phyloP scores from a whole-genome alignment of 2,113 vertebrate genomes.

The zebrafish (Danio rerio) region DNA sequence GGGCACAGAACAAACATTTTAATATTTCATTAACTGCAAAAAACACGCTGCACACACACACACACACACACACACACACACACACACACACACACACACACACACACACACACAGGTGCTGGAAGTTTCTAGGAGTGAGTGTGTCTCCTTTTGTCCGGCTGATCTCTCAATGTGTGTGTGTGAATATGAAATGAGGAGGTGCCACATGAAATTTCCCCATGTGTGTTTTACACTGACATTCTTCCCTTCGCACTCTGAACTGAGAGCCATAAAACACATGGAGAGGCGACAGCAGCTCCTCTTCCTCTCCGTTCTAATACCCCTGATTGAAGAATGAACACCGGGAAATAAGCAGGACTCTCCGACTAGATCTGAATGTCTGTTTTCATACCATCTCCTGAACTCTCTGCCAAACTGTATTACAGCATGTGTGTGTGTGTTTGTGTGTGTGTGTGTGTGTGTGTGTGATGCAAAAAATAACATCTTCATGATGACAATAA shows the following conservation, averaged over 20 bases:
- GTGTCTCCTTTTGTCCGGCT: background rate
- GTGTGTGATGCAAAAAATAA: too few relatives aligned
- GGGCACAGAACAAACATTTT: slow-evolving; percentile 28
- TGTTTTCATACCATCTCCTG: background rate
- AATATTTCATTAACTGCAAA: slow-evolving; percentile 28
- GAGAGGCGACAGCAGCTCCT: slow-evolving; percentile 30
- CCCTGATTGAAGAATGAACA: slow-evolving; percentile 3
- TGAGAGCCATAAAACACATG: slow-evolving; percentile 30
- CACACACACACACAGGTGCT: background rate
- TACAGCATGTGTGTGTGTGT: background rate
- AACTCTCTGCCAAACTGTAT: background rate
- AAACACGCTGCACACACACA: background rate
- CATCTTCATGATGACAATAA: too few relatives aligned
- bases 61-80: background rate
- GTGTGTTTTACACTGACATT: slow-evolving; percentile 24
- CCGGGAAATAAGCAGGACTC: slow-evolving; percentile 18
- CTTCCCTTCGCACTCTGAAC: slow-evolving; percentile 14
- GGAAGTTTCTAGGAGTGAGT: background rate
- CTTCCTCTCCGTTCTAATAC: slow-evolving; percentile 28
- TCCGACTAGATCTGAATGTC: background rate
- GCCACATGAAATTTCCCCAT: slow-evolving; percentile 40
- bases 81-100: background rate
- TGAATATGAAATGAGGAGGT: slow-evolving; percentile 17
- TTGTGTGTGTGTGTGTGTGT: background rate
- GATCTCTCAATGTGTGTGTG: background rate